Evolutionary conservation across 1,140 invertebrate genomes (phyloP).

Genomic region (Drosophila mayri): DNA sequence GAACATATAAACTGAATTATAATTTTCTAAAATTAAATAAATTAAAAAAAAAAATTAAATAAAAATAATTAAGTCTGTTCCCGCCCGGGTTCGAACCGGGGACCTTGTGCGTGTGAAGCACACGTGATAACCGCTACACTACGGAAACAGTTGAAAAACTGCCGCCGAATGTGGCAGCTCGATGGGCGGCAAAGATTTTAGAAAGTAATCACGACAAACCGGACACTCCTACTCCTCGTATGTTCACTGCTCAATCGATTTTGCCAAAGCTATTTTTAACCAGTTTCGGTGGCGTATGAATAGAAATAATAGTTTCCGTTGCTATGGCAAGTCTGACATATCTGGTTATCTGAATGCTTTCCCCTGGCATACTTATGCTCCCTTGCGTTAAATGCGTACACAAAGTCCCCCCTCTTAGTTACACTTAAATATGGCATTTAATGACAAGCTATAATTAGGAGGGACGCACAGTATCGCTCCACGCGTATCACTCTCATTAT

Average conservation of each 20-base stretch:
- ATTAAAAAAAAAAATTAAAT: accelerated
- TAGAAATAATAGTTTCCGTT: constrained; percentile 5
- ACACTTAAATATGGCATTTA: constrained; percentile 7
- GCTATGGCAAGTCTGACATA: neutral
- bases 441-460: constrained; percentile 10
- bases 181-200: neutral
- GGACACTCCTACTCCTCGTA: neutral
- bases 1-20: too few species aligned
- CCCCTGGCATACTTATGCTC: neutral
- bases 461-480: neutral
- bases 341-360: constrained; percentile 11
- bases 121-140: constrained; percentile 89
- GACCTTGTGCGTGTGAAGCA: constrained; percentile 89
- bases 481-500: constrained; percentile 26
- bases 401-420: neutral
- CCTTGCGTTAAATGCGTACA: neutral
- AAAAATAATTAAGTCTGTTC: constrained; percentile 3
- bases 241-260: neutral
- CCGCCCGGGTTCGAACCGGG: constrained; percentile 74
- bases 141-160: constrained; percentile 59
- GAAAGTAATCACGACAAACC: constrained; percentile 5
- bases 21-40: too few species aligned
- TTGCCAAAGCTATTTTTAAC: constrained; percentile 2
- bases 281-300: neutral
- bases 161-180: neutral